Percentiles rank a stretch among this genome's conserved stretches.
These are phyloP conservation scores for Ophiothrix spiculata DNA, from an alignment of 35 echinoderm and acorn worm species.

Conservation along the genomic window DNA sequence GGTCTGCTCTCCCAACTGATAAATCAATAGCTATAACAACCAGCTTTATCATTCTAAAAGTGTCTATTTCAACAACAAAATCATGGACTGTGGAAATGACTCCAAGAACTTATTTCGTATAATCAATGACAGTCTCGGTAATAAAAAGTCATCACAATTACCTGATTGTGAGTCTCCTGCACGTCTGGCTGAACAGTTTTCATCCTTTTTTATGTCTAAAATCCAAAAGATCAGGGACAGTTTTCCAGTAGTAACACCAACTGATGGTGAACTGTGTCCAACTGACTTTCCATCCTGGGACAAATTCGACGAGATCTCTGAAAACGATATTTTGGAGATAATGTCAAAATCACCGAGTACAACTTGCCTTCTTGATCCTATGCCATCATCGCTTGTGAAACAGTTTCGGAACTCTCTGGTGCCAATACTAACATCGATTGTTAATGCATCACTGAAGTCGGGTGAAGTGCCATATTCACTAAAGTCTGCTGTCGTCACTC, in stretches of 20 bases:
- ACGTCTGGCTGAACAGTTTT: slow-evolving; percentile 30
- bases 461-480: neutral
- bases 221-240: slow-evolving; percentile 22
- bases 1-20: too few relatives aligned
- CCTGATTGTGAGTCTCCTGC: slow-evolving; percentile 25
- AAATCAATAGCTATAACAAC: slow-evolving; percentile 22
- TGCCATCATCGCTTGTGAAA: slow-evolving; percentile 36
- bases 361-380: slow-evolving; percentile 44
- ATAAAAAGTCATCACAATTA: slow-evolving; percentile 33
- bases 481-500: slow-evolving; percentile 9
- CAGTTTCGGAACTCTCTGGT: slow-evolving; percentile 4
- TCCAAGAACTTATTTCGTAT: slow-evolving; percentile 11
- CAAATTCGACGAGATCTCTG: neutral
- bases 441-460: neutral
- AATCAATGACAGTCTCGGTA: slow-evolving; percentile 27
- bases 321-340: slow-evolving; percentile 18
- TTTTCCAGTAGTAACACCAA: neutral
- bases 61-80: slow-evolving; percentile 33
- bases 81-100: slow-evolving; percentile 45
- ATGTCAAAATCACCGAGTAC: slow-evolving; percentile 20
- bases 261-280: too few relatives aligned
- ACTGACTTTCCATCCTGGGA: neutral
- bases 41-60: slow-evolving; percentile 30
- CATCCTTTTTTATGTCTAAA: slow-evolving; percentile 16
- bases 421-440: neutral